Evolutionary conservation across 2,113 vertebrate genomes (phyloP).

Genomic region (Theropithecus gelada): DNA sequence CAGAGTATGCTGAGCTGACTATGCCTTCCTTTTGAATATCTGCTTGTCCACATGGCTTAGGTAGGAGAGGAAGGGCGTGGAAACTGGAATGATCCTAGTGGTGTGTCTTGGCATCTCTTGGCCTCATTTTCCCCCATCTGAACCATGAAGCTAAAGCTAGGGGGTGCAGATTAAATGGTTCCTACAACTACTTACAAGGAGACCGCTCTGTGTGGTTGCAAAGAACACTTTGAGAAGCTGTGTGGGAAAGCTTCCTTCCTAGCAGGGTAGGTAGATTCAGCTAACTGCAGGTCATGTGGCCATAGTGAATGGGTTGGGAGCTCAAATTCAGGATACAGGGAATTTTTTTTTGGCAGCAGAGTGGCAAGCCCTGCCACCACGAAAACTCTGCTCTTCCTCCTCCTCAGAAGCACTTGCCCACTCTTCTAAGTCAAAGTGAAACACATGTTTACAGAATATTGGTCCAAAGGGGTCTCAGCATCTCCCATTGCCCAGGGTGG

Average conservation of each 20-base stretch:
- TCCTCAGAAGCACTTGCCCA: neutral
- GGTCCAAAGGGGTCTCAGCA: neutral
- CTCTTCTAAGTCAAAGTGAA: neutral
- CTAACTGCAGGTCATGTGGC: neutral
- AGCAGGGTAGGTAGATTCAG: neutral
- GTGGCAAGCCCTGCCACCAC: neutral
- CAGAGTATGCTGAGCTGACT: neutral
- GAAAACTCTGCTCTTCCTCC: neutral
- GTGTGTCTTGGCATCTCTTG: neutral
- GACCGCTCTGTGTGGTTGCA: neutral
- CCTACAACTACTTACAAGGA: neutral
- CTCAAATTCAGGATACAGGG: neutral
- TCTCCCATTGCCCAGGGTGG: neutral
- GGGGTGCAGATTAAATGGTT: neutral
- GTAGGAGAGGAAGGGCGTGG: neutral
- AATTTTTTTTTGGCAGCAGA: too few relatives aligned
- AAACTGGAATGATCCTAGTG: neutral
- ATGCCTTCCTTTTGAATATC: neutral
- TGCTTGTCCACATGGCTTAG: neutral
- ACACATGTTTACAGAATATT: neutral
- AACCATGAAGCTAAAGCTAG: neutral
- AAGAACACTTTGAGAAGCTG: neutral
- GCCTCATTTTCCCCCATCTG: neutral
- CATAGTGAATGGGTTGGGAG: neutral
- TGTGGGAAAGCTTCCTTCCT: neutral